These are phyloP conservation scores for Nomada ruficornis DNA, from an alignment of 2,888 invertebrate genomes.

Conservation along the genomic window DNA sequence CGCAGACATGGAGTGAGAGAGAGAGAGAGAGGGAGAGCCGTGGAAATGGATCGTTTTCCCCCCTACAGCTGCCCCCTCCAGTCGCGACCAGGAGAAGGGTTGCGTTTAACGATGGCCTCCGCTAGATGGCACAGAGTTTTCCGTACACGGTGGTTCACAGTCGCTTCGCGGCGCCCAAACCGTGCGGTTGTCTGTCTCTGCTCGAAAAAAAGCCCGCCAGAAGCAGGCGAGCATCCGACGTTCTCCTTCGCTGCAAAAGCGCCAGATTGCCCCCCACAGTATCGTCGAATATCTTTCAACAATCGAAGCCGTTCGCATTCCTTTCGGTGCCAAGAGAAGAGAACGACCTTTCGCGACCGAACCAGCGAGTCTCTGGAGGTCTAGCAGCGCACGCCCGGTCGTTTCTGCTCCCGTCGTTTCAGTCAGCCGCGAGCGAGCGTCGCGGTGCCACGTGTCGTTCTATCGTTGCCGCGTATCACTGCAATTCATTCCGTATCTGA, in stretches of 20 bases:
- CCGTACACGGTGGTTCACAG: slow-evolving; percentile 70
- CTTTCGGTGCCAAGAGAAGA: neutral
- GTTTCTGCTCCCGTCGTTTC: slow-evolving; percentile 54
- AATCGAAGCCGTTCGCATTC: neutral
- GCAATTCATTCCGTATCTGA: neutral
- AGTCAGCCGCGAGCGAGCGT: slow-evolving; percentile 69
- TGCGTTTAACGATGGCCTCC: slow-evolving; percentile 61
- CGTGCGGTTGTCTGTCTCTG: slow-evolving; percentile 73
- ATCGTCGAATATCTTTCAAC: neutral
- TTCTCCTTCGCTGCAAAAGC: slow-evolving; percentile 7
- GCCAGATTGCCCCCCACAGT: neutral
- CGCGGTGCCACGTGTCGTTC: slow-evolving; percentile 67
- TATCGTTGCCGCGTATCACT: neutral
- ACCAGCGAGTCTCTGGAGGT: slow-evolving; percentile 45
- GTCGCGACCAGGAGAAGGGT: slow-evolving; percentile 31
- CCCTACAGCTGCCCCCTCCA: slow-evolving; percentile 51
- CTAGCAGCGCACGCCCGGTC: slow-evolving; percentile 56
- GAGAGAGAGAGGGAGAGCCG: slow-evolving; percentile 4
- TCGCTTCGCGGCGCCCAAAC: slow-evolving; percentile 76
- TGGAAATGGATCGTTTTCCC: slow-evolving; percentile 62
- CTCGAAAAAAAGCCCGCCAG: slow-evolving; percentile 59
- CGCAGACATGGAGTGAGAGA: neutral
- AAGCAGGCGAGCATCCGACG: slow-evolving; percentile 39
- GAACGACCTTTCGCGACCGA: slow-evolving; percentile 11
- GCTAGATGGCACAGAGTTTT: slow-evolving; percentile 75